Evolutionary conservation across 2,888 invertebrate genomes (phyloP).

Genomic region (Apodemia arnacis): DNA sequence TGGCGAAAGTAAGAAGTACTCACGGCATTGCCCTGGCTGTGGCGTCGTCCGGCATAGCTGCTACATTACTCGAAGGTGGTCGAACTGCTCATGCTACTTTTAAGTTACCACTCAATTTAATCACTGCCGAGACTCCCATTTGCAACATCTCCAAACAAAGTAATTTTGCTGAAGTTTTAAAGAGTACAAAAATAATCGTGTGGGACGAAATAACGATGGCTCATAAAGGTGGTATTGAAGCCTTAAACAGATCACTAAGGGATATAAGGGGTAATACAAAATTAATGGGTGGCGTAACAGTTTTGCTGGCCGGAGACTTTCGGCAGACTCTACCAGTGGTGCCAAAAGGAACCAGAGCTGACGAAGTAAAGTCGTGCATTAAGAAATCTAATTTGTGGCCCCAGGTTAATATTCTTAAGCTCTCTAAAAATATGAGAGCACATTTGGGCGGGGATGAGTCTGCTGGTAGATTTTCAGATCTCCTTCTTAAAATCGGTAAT

Average conservation of each 20-base stretch:
- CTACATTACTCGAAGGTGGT: conserved; percentile 54
- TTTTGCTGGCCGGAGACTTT: conserved; percentile 59
- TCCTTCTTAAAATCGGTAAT: conserved; percentile 30
- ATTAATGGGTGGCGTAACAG: conserved; percentile 55
- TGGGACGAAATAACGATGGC: conserved; percentile 60
- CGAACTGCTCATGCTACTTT: conserved; percentile 59
- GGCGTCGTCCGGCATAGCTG: conserved; percentile 28
- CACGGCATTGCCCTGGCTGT: conserved; percentile 22
- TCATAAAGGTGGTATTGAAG: conserved; percentile 41
- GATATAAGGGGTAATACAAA: conserved; percentile 49
- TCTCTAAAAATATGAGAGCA: conserved; percentile 17
- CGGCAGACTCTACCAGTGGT: conserved; percentile 60
- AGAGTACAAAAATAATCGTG: conserved; percentile 32
- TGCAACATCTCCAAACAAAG: conserved; percentile 60
- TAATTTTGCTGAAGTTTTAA: conserved; percentile 45
- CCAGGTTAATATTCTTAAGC: conserved; percentile 16
- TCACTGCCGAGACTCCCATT: conserved; percentile 40
- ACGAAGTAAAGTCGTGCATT: conserved; percentile 68
- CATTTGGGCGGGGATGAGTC: conserved; percentile 19
- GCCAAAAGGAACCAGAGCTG: conserved; percentile 58
- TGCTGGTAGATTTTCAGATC: conserved; percentile 17
- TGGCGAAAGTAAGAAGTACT: conserved; percentile 30
- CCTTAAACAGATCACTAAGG: conserved; percentile 56
- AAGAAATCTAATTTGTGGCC: conserved; percentile 69
- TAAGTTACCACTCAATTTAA: conserved; percentile 62